Conservation (phyloP, 2,113 vertebrate genomes). For the Atlantisia rogersi region DNA sequence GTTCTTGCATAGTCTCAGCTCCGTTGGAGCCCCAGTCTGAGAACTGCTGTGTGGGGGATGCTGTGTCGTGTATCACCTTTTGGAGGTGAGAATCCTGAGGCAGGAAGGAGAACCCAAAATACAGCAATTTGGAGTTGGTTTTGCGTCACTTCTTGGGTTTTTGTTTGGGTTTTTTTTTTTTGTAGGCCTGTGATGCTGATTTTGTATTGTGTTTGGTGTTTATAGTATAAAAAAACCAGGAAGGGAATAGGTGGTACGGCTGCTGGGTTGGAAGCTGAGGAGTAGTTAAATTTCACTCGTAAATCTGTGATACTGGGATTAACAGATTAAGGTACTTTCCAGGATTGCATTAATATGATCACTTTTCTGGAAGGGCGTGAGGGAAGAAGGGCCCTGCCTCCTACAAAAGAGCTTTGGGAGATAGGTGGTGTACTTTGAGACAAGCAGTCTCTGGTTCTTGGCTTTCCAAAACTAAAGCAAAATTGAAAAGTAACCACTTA, state of each 20-base stretch:
- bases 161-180: background rate
- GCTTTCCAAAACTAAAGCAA: background rate
- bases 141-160: too few species aligned
- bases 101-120: background rate
- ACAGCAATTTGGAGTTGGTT: too few species aligned
- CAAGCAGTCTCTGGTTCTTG: background rate
- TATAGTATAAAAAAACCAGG: background rate
- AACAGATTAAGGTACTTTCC: background rate
- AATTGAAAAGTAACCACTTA: background rate
- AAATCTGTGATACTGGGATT: background rate
- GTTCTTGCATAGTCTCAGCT: rapidly evolving
- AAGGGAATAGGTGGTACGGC: background rate
- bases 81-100: background rate
- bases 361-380: background rate
- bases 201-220: background rate
- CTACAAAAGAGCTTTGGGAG: background rate
- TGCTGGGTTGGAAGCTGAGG: background rate
- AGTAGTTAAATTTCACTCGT: background rate
- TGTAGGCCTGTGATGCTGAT: background rate
- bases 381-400: background rate
- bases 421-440: background rate
- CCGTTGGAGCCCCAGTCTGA: rapidly evolving
- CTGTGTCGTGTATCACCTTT: rapidly evolving
- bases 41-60: background rate
- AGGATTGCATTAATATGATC: background rate